Percentiles rank a stretch among this genome's conserved stretches.
These are phyloP conservation scores for Intellagama lesueurii DNA, from an alignment of 2,797 vertebrate genomes.

Conservation along the genomic window DNA sequence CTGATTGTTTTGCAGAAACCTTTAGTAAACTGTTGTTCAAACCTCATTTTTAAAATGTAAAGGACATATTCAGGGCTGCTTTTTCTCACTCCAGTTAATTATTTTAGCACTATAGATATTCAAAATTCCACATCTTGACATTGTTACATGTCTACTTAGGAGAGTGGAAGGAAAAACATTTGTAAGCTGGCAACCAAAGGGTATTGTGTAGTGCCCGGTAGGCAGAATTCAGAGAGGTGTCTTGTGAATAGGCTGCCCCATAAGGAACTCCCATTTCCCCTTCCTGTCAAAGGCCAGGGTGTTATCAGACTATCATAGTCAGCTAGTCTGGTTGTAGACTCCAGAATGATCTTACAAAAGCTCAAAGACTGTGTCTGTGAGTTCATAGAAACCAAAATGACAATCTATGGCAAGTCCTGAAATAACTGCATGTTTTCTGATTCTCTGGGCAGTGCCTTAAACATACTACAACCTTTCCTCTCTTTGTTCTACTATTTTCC, in stretches of 20 bases:
- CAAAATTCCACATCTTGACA: no score
- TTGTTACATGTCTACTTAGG: no score
- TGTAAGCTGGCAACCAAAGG: no score
- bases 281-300: background rate
- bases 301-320: background rate
- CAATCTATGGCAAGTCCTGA: conserved; percentile 22
- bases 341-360: background rate
- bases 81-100: no score
- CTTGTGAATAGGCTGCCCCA: background rate
- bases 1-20: no score
- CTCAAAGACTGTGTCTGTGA: background rate
- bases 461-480: conserved; percentile 29
- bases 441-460: conserved; percentile 10
- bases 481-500: conserved; percentile 43
- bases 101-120: no score
- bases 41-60: no score
- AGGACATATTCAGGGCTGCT: no score
- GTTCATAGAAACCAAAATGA: background rate
- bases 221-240: no score
- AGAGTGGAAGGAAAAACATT: no score
- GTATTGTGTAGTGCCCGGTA: no score
- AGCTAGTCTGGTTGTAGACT: background rate
- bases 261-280: background rate
- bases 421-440: conserved; percentile 42
- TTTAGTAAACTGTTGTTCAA: no score